Base-by-base conservation (phyloP, 2,797 vertebrate genomes). In the Gymnodraco acuticeps region DNA sequence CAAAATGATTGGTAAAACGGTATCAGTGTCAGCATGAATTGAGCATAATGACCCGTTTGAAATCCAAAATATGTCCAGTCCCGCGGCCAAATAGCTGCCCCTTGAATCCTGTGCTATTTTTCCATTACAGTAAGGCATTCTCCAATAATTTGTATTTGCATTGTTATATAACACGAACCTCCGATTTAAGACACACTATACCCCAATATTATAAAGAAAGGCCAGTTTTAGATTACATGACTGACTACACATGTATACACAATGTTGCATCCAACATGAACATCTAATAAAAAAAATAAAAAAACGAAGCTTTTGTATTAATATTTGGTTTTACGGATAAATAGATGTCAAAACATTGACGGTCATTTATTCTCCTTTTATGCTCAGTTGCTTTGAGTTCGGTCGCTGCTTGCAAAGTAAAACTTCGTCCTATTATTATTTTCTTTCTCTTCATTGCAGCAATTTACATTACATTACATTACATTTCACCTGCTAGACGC, bases 1-100 rank as follows among this genome's bases (percentile, higher is more conserved):
- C 33, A 75, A 58, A 70, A 59, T 70, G 81, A 84, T 70, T 70
- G 63, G 72, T 75, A 68, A 73, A 85, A 78, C 33, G 19, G 59
- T 73, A 85, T 75, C 78, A 62, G 46, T 73, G 75, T 87, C 75
- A 61, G 76, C 66, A 73, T 73, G 56, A 78, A 86, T 60, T 72
- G 52, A 75, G 60, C 45, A 73, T 81, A 84, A 86, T 82, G 75
- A 70, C 72, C 54, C 73, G 60, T 81, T 76, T 75, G 68, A 70
- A 83, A 82, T 78, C 64, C 48, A 17, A 81, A 88, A 47, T 69
- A 87, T 81, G 75, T 19, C 51, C 45, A 50, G 41, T 64, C 64
- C 52, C 50, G 64, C 43, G 1, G 67, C 65, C 16, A 75, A 70
- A 68, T 64, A 51, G 59, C 71, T 67, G 50, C 53, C 41, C 50